phyloP scores from a whole-genome alignment of 2,888 invertebrate genomes.

The Pinctada fucata region DNA sequence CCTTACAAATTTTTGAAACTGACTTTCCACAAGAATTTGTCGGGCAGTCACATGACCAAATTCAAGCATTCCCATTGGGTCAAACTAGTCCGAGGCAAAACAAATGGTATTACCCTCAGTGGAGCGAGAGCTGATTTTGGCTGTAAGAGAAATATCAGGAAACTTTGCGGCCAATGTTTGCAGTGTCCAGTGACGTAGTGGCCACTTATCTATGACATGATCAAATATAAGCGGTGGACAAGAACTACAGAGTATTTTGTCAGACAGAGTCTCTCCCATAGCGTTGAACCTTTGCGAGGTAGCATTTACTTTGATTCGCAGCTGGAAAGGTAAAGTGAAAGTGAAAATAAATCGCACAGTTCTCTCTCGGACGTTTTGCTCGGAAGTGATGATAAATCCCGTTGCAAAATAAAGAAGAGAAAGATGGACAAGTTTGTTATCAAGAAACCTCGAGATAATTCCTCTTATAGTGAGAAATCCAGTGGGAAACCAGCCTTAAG shows the following conservation, averaged over 20 bases:
- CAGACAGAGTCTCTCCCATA: constrained; percentile 6
- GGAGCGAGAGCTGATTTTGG: not conserved
- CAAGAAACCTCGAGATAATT: constrained; percentile 42
- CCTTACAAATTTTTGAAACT: too few relatives aligned
- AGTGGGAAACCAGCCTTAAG: constrained; percentile 40
- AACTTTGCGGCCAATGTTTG: constrained; percentile 54
- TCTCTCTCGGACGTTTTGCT: too few relatives aligned
- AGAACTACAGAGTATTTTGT: not conserved
- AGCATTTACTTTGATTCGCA: too few relatives aligned
- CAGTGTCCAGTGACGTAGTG: constrained; percentile 63
- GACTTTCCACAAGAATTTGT: too few relatives aligned
- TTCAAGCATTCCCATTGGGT: too few relatives aligned
- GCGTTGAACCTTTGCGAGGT: too few relatives aligned
- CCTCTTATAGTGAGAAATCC: not conserved
- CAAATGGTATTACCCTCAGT: not conserved
- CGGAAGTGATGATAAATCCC: too few relatives aligned
- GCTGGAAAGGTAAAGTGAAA: too few relatives aligned
- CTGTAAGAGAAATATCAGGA: constrained; percentile 39
- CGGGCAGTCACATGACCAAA: too few relatives aligned
- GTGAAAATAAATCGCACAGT: too few relatives aligned
- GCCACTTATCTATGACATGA: constrained; percentile 55
- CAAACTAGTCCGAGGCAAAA: too few relatives aligned
- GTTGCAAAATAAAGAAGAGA: too few relatives aligned
- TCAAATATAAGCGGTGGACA: constrained; percentile 52
- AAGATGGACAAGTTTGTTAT: constrained; percentile 59